Evolutionary conservation across 2,888 invertebrate genomes (phyloP), one percentile per base, ranked within the genome.

Genomic region (Ectemnius continuus): DNA sequence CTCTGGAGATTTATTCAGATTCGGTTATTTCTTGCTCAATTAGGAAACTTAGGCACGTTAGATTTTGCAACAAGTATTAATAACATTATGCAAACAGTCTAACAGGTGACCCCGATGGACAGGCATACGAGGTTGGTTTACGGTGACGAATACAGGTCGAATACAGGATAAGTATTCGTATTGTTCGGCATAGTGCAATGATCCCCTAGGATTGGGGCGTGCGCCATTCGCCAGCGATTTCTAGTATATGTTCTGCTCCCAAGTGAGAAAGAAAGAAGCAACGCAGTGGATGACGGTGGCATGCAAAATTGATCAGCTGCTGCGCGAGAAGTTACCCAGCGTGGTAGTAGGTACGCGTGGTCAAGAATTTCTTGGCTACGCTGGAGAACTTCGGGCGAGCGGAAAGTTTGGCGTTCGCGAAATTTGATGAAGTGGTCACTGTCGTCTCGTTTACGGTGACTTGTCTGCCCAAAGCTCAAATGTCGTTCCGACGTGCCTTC

Each of bases 381-480:
- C 11, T 8, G 61, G 4, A 46, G 58, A 66, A 59, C 16, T 67
- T 71, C 45, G 36, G 2, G 8, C 28, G 5, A 14, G 13, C 4
- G 23, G 2, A 61, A 60, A 46, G n/a, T 61, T 28, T n/a, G 28
- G 14, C 8, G 36, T 61, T 46, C 2, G 0, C 59, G 67, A 71
- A 71, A 75, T 61, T 78, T 69, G 70, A 72, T 66, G 73, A 74
- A 67, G 70, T 58, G 62, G 48, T 59, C 62, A 52, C 26, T 60
- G 68, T 64, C 67, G 73, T 61, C 67, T 83, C 80, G 83, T 80
- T 80, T 82, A 72, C 75, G 71, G 36, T 56, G 73, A 64, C 75
- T 78, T 74, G 75, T 81, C 69, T 73, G 75, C 45, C 63, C 52
- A 16, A 36, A 36, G 36, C 36, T 36, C 36, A 36, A 36, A 16